A percentile compares a stretch with the other conserved stretches of the same genome.
Conservation (phyloP, 2,888 invertebrate species). For the Saturnia pavonia region DNA sequence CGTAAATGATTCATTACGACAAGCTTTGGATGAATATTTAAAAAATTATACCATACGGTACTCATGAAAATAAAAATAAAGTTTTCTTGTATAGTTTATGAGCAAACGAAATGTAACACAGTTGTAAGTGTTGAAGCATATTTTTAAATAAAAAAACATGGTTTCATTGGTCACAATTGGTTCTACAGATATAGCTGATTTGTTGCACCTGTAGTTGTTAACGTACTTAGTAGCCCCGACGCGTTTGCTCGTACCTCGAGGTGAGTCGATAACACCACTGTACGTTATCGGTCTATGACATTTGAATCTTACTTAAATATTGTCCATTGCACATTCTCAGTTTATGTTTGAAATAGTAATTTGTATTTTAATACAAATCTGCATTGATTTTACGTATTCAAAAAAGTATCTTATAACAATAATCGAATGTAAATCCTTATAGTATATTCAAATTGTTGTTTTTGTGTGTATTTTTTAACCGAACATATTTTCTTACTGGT, state of each 20-base stretch:
- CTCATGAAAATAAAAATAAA: background rate
- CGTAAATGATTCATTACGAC: background rate
- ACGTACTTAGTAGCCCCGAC: background rate
- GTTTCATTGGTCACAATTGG: background rate
- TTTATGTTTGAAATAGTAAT: background rate
- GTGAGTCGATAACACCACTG: slow-evolving; percentile 4
- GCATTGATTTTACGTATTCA: background rate
- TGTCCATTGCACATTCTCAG: slow-evolving; percentile 5
- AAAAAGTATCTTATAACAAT: no score
- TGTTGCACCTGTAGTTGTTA: slow-evolving; percentile 1
- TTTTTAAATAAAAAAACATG: background rate
- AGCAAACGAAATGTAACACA: background rate
- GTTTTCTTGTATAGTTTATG: background rate
- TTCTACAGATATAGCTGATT: background rate
- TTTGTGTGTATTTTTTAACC: no score
- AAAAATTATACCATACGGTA: background rate
- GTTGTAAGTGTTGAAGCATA: background rate
- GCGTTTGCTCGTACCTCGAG: background rate
- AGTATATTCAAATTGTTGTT: no score
- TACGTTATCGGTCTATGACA: slow-evolving; percentile 9
- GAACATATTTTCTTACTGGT: no score
- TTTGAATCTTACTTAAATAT: slow-evolving; percentile 19
- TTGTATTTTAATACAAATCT: background rate
- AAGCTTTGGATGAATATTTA: background rate
- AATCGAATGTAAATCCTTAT: no score